These are phyloP conservation scores for Lepidochrysops patricia DNA, from an alignment of 2,888 invertebrate genomes.

Conservation along the genomic window DNA sequence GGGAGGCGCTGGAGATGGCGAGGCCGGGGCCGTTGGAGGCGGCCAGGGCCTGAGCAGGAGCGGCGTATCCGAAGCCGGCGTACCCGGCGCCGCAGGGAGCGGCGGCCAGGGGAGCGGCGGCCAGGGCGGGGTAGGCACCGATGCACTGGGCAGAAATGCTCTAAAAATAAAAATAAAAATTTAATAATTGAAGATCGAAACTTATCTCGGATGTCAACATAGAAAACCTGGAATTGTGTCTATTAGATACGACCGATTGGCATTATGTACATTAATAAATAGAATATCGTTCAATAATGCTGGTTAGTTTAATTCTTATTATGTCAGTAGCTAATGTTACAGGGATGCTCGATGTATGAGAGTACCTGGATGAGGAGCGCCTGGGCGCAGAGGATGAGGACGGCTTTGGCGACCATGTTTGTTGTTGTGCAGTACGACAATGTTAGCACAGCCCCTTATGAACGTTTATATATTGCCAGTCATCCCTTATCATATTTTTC, in stretches of 20 bases:
- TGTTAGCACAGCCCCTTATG: background rate
- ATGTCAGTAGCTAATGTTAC: too few relatives aligned
- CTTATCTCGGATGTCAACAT: too few relatives aligned
- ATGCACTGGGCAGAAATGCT: slow-evolving; percentile 22
- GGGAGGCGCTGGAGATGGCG: slow-evolving; percentile 30
- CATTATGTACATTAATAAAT: background rate
- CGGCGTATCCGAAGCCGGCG: slow-evolving; percentile 3
- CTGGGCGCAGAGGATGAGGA: slow-evolving; percentile 34
- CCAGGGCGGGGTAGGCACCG: slow-evolving; percentile 13
- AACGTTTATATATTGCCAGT: slow-evolving; percentile 1
- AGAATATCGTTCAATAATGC: background rate
- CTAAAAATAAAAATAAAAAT: slow-evolving; percentile 18
- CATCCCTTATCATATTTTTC: background rate
- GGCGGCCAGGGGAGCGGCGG: background rate
- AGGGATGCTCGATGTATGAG: too few relatives aligned
- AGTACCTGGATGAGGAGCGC: slow-evolving; percentile 27
- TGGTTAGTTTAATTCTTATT: background rate
- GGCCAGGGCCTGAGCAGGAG: slow-evolving; percentile 13
- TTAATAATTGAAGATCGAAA: too few relatives aligned
- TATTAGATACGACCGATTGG: too few relatives aligned
- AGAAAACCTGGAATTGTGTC: too few relatives aligned
- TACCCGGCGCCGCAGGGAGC: slow-evolving; percentile 9
- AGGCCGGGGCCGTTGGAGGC: slow-evolving; percentile 25
- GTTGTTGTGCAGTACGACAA: slow-evolving; percentile 5
- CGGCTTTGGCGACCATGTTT: slow-evolving; percentile 32